Conservation (phyloP, 2,797 vertebrate genomes). For the Rhinella marina region DNA sequence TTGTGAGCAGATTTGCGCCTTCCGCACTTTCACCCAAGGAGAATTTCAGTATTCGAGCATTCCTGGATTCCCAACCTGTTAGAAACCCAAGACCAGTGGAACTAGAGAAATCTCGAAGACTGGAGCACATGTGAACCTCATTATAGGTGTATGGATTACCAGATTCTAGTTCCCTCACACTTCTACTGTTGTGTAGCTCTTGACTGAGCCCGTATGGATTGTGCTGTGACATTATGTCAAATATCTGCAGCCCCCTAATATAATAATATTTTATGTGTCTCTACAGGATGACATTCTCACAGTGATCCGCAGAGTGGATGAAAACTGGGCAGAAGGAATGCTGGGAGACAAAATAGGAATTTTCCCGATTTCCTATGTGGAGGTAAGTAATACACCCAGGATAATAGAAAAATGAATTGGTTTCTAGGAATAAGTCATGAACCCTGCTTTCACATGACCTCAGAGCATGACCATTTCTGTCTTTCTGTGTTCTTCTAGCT, state of each 20-base stretch:
- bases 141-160: conserved; percentile 40
- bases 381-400: conserved; percentile 80
- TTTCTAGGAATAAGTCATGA: conserved; percentile 21
- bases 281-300: conserved; percentile 94
- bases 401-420: background rate
- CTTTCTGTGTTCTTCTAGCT: background rate
- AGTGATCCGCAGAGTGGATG: conserved; percentile 97
- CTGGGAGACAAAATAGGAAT: conserved; percentile 99
- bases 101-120: background rate
- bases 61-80: conserved; percentile 16
- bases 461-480: conserved; percentile 11
- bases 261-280: conserved; percentile 66
- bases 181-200: background rate
- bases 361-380: conserved; percentile 98
- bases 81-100: background rate
- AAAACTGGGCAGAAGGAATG: conserved; percentile 99
- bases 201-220: background rate
- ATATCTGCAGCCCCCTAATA: conserved; percentile 44
- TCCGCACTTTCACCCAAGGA: conserved; percentile 17
- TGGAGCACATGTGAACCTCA: conserved; percentile 36
- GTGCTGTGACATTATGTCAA: background rate
- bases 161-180: background rate
- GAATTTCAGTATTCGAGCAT: conserved; percentile 1
- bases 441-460: conserved; percentile 9
- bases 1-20: conserved; percentile 40